Conservation (phyloP, 2,797 vertebrate genomes). For the Petrocephalus sullivani region DNA sequence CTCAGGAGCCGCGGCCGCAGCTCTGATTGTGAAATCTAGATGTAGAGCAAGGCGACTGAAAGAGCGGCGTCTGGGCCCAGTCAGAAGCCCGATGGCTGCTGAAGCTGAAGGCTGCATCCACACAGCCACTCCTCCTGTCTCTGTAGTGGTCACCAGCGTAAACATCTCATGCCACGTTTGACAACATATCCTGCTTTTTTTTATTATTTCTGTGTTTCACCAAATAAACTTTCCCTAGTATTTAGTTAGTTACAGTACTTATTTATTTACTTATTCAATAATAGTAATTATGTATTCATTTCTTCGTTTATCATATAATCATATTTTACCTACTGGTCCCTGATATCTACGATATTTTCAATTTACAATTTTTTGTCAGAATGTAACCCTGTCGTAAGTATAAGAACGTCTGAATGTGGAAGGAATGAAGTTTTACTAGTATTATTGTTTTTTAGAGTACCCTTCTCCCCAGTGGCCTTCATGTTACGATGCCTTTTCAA, state of each 20-base stretch:
- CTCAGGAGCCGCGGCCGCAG: slow-evolving; percentile 26
- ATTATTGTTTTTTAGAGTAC: neutral
- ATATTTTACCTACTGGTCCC: neutral
- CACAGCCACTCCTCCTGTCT: neutral
- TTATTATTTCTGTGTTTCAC: neutral
- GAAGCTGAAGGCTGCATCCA: neutral
- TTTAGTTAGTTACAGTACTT: neutral
- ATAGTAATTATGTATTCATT: no score
- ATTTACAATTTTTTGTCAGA: neutral
- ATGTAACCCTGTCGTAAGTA: neutral
- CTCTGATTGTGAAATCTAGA: slow-evolving; percentile 28
- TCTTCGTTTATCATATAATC: neutral
- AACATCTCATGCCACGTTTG: neutral
- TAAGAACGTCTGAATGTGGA: neutral
- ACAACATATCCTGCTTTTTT: neutral
- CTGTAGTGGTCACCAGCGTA: neutral
- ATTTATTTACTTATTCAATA: neutral
- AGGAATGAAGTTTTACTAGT: neutral
- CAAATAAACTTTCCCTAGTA: neutral
- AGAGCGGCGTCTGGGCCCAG: neutral
- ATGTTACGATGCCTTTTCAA: neutral
- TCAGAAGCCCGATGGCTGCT: neutral
- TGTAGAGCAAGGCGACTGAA: slow-evolving; percentile 19
- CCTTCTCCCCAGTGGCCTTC: neutral
- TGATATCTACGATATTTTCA: neutral